A percentile compares a stretch with the other conserved stretches of the same genome.
phyloP scores from a whole-genome alignment of 2,888 invertebrate genomes.

The Spodoptera littoralis region DNA sequence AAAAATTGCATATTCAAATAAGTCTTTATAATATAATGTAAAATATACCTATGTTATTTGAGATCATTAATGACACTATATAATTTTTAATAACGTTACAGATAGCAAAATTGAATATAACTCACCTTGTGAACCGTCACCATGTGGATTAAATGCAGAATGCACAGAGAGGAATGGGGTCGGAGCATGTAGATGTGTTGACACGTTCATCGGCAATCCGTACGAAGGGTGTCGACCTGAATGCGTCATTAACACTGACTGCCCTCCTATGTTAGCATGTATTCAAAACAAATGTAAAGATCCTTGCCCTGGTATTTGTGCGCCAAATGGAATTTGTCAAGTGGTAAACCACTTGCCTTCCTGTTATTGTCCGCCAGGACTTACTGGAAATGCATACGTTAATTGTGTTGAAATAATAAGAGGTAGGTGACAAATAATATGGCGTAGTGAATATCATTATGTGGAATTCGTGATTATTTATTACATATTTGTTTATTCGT shows the following conservation, averaged over 20 bases:
- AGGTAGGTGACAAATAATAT: slow-evolving; percentile 65
- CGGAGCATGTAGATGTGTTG: slow-evolving; percentile 92
- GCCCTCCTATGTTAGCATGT: slow-evolving; percentile 92
- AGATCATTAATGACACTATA: too few relatives aligned
- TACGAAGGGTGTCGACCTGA: slow-evolving; percentile 93
- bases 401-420: slow-evolving; percentile 86
- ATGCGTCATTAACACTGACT: slow-evolving; percentile 94
- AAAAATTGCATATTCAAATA: too few relatives aligned
- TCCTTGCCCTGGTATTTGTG: slow-evolving; percentile 94
- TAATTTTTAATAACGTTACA: slow-evolving; percentile 54
- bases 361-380: slow-evolving; percentile 91
- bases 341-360: slow-evolving; percentile 93
- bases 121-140: slow-evolving; percentile 91
- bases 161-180: slow-evolving; percentile 90
- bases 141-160: slow-evolving; percentile 91
- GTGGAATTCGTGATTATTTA: too few relatives aligned
- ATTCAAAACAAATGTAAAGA: slow-evolving; percentile 93
- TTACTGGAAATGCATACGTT: slow-evolving; percentile 92
- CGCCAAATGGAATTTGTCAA: slow-evolving; percentile 92
- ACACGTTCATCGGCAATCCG: slow-evolving; percentile 86
- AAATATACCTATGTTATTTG: too few relatives aligned
- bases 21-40: too few relatives aligned
- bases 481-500: not conserved
- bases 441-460: not conserved
- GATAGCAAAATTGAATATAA: slow-evolving; percentile 79